Conservation (phyloP, 2,888 invertebrate genomes). For the Drosophila kuntzei region DNA sequence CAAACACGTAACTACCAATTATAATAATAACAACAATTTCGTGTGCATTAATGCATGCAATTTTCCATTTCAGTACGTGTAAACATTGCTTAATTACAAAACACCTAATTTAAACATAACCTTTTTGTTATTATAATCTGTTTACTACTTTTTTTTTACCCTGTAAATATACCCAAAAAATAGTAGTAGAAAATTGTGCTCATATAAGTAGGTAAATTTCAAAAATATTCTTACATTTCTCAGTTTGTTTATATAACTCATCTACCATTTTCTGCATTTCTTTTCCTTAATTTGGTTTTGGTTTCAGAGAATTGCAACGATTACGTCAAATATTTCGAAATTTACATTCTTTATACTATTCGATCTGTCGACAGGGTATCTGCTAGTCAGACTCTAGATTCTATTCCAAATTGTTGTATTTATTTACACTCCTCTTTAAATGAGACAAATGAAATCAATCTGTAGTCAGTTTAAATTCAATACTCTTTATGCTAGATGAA, state of each 20-base stretch:
- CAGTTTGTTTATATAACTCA: too few relatives aligned
- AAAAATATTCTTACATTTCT: too few relatives aligned
- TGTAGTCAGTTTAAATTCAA: neutral
- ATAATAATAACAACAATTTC: conserved; percentile 3
- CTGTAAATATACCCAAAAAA: too few relatives aligned
- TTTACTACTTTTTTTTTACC: too few relatives aligned
- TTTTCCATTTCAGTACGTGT: conserved; percentile 1
- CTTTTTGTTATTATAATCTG: neutral
- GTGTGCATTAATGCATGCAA: conserved; percentile 5
- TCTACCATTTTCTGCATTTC: too few relatives aligned
- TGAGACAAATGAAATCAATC: neutral
- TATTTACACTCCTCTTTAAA: neutral
- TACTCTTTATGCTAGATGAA: neutral
- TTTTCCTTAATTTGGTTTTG: too few relatives aligned
- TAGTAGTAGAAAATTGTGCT: neutral
- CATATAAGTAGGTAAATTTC: neutral
- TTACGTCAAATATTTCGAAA: too few relatives aligned
- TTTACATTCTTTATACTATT: neutral
- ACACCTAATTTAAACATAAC: neutral
- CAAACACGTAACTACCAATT: neutral
- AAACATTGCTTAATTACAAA: conserved; percentile 15
- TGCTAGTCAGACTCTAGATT: neutral
- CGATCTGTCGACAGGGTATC: neutral
- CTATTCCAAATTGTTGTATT: neutral
- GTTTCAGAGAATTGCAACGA: too few relatives aligned